phyloP scores from a whole-genome alignment of 2,888 invertebrate genomes.

The Cryptus armator region DNA sequence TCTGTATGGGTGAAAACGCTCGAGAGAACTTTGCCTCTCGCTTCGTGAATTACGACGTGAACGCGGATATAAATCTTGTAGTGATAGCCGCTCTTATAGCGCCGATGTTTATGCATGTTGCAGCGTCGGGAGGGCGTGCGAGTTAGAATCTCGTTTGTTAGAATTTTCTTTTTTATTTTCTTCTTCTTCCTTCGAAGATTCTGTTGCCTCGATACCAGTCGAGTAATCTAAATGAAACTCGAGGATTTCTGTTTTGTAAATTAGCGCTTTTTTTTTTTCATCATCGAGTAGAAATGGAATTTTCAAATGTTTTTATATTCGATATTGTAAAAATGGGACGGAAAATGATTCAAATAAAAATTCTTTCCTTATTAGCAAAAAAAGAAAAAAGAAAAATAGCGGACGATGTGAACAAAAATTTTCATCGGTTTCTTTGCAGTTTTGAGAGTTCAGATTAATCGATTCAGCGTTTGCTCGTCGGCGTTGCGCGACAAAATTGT shows the following conservation, averaged over 20 bases:
- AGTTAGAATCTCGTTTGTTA: neutral
- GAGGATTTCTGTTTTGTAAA: no score
- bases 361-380: no score
- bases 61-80: slow-evolving; percentile 54
- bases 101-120: slow-evolving; percentile 1
- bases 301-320: no score
- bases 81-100: slow-evolving; percentile 35
- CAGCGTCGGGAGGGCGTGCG: neutral
- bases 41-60: slow-evolving; percentile 60
- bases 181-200: no score
- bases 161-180: neutral
- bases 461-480: neutral
- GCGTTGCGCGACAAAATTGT: neutral
- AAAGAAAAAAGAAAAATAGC: no score
- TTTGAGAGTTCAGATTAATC: neutral
- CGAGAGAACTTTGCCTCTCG: slow-evolving; percentile 51
- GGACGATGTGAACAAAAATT: no score
- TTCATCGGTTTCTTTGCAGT: neutral
- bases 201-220: no score
- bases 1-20: slow-evolving; percentile 3
- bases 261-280: no score
- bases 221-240: no score
- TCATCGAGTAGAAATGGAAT: no score
- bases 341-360: no score
- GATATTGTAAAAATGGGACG: no score